These are phyloP conservation scores for Thamnophis sirtalis DNA, from an alignment of 2,113 vertebrate species.

Conservation along the genomic window DNA sequence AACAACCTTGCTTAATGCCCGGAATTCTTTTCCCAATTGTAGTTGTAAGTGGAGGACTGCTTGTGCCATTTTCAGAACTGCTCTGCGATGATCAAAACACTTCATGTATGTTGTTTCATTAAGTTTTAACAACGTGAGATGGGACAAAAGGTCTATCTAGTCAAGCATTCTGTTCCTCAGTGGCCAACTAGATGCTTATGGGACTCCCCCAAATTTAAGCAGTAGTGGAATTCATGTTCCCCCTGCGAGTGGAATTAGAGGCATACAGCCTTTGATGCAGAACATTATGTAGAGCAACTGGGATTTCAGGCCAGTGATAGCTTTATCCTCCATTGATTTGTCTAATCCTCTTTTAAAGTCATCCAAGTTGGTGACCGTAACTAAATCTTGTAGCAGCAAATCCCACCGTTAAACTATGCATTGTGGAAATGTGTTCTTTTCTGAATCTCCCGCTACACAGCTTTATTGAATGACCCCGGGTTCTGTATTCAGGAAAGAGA, in stretches of 20 bases:
- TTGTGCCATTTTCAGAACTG: not conserved
- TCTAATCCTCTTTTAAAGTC: not conserved
- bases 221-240: not conserved
- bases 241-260: not conserved
- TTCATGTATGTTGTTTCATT: not conserved
- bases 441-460: not conserved
- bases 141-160: not conserved
- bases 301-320: not conserved
- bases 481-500: not conserved
- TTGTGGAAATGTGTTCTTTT: not conserved
- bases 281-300: not conserved
- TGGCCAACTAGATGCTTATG: not conserved
- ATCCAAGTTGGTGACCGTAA: not conserved
- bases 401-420: not conserved
- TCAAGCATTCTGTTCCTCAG: not conserved
- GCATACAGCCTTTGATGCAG: not conserved
- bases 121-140: not conserved
- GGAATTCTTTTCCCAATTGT: not conserved
- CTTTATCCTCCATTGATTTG: not conserved
- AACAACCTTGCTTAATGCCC: not conserved
- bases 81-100: not conserved
- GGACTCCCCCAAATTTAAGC: not conserved
- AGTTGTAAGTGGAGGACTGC: not conserved
- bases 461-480: not conserved
- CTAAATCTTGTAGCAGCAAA: not conserved